Percentiles rank a stretch among this genome's conserved stretches.
These are phyloP conservation scores for Danaus plexippus DNA, from an alignment of 1,140 invertebrate species.

Conservation along the genomic window DNA sequence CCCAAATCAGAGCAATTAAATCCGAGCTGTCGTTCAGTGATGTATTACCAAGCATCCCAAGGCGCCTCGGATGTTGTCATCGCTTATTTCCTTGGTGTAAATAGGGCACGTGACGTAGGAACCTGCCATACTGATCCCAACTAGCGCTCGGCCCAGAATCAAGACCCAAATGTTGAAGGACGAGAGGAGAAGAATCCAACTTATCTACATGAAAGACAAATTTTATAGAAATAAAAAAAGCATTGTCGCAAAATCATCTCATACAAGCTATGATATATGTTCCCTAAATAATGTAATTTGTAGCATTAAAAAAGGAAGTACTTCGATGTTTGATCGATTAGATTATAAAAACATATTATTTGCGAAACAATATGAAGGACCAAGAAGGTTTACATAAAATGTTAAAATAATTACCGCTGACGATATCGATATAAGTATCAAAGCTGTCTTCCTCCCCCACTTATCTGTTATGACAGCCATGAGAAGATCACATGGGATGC, in stretches of 20 bases:
- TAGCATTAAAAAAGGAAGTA: too few species aligned
- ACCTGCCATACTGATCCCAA: constrained; percentile 37
- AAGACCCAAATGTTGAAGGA: constrained; percentile 19
- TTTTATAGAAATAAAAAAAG: neutral
- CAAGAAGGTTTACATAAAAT: neutral
- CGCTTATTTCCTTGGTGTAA: constrained; percentile 47
- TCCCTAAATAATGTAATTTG: too few species aligned
- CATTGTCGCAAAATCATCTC: too few species aligned
- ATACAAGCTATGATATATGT: too few species aligned
- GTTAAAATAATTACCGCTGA: constrained; percentile 18
- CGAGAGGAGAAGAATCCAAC: constrained; percentile 17
- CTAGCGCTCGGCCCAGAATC: constrained; percentile 13
- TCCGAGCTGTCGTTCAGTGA: too few species aligned
- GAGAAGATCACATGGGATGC: constrained; percentile 15
- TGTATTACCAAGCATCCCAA: constrained; percentile 29
- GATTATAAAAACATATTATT: too few species aligned
- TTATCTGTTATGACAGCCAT: constrained; percentile 20
- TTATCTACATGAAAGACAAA: constrained; percentile 4
- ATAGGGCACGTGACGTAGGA: constrained; percentile 42
- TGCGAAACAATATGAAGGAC: too few species aligned
- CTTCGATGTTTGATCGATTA: too few species aligned
- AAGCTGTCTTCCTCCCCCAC: constrained; percentile 20
- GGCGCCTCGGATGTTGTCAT: constrained; percentile 37
- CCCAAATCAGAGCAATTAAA: too few species aligned
- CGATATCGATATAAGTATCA: constrained; percentile 19